Conservation (phyloP, 2,888 invertebrate genomes). For the Coremacera marginata region DNA sequence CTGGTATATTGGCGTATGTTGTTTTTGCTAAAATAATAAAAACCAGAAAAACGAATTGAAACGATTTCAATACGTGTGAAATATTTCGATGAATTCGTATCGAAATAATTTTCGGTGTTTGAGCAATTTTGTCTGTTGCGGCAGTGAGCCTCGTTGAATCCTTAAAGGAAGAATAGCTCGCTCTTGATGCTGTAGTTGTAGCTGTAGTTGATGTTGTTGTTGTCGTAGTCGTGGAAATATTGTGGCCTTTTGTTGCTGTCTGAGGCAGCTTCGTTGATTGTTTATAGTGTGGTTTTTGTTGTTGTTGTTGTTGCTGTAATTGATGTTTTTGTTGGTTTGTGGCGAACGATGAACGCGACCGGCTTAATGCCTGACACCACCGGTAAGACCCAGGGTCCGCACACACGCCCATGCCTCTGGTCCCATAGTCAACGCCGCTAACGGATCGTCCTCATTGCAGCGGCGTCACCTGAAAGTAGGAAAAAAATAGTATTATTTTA, state of each 20-base stretch:
- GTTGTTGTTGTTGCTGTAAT: constrained; percentile 47
- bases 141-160: constrained; percentile 41
- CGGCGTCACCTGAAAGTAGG: constrained; percentile 72
- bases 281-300: constrained; percentile 69
- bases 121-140: constrained; percentile 33
- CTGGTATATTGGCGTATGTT: constrained; percentile 68
- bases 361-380: constrained; percentile 75
- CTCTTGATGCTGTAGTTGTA: constrained; percentile 40
- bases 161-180: not conserved
- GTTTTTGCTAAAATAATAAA: constrained; percentile 63
- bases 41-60: constrained; percentile 61
- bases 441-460: constrained; percentile 84
- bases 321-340: constrained; percentile 67
- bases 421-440: constrained; percentile 85
- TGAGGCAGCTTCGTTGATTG: constrained; percentile 67
- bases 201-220: constrained; percentile 40
- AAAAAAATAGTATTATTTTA: too few relatives aligned
- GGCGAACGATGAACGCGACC: constrained; percentile 73
- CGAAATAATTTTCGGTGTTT: constrained; percentile 24
- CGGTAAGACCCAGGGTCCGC: constrained; percentile 83
- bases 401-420: constrained; percentile 92
- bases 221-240: constrained; percentile 37
- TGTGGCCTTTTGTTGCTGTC: constrained; percentile 45
- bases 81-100: constrained; percentile 44
- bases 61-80: constrained; percentile 55